Evolutionary conservation across 64 coral and sea anemone species (phyloP), one percentile per base, ranked within the genome.

Genomic region (Actinia tenebrosa): DNA sequence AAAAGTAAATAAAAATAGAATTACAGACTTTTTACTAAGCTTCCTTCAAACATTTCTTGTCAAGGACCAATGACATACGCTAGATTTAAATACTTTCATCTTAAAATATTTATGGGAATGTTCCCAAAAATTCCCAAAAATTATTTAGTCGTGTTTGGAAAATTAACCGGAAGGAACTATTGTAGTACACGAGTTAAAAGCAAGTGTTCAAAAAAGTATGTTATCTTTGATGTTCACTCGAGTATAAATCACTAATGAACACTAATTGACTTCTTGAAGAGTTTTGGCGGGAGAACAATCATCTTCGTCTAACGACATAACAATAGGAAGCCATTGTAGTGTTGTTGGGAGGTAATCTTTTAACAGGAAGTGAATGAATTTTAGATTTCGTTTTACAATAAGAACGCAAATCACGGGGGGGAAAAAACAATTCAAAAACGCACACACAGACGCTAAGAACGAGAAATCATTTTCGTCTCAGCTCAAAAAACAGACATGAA

Each of bases 231-330:
- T 75, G 69, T 75, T 42, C 23, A 53, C 79, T 81, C 20, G 16
- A 45, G 18, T 81, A 47, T 53, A 45, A 81, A 52, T 81, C 43
- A 20, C 42, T 81, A 81, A 20, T 81, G 79, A 45, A 53, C 79
- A 16, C 50, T 81, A 53, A 50, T 81, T 45, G 44, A 81, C 3
- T 81, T 50, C 45, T 81, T 50, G 16, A 27, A 20, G 43, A 45
- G 44, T 81, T 53, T 81, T 81, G 44, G 50, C 45, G 45, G 79
- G 44, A 81, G 50, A 52, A 81, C 79, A 81, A 81, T 53, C 18
- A 22, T 4, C 45, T 2, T 17, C 50, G 79, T 81, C 79, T 53
- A 23, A 19, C 44, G 1, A 52, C 44, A 50, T 37, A 81, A 81
- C 44, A 81, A 81, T 22, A 23, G 79, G 13, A 81, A 81, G 44